Evolutionary conservation across 2,113 vertebrate species (phyloP), one percentile per base, ranked within the genome.

Genomic region (Eretmochelys imbricata): DNA sequence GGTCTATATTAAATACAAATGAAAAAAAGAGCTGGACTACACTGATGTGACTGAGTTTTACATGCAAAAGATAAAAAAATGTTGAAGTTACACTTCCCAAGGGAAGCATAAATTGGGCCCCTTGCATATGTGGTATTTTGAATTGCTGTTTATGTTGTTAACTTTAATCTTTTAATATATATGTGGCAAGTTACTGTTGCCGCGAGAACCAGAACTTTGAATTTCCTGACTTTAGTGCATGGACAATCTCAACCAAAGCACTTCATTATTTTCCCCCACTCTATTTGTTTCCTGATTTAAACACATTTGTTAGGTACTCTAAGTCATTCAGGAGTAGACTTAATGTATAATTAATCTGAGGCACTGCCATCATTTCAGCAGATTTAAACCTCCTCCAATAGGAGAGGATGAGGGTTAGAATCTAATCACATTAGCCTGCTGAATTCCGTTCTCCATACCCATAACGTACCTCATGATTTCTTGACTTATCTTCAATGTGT

Each of bases 391-490:
- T 85, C 55, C 80, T 65, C 65, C 87, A 89, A 11, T 6, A 29
- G 50, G 24, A 84, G 49, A 87, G 51, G 19, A 84, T 55, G 78
- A 93, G 86, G 50, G 50, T 48, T 57, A 51, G 92, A 17, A 95
- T 51, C 76, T 90, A 89, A 93, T 85, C 88, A 11, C 5, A 92
- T 89, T 86, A 79, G 25, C 8, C 20, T 59, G 6, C 38, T 87
- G 82, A 93, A 93, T 94, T 87, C 87, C 85, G 75, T 59, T 54
- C 75, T 89, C 89, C 20, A 25, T 79, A 89, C 31, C 46, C 57
- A 57, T 81, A 25, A 76, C 17, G 31, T 83, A 75, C 54, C 54
- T 95, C 81, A 75, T 25, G 22, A 80, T 89, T 95, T 79, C 85
- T 91, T 51, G 55, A 62, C 69, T 20, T 79, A 80, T 35, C 25